Base-by-base conservation (phyloP, 2,797 vertebrate genomes). In the Chromis chromis region DNA sequence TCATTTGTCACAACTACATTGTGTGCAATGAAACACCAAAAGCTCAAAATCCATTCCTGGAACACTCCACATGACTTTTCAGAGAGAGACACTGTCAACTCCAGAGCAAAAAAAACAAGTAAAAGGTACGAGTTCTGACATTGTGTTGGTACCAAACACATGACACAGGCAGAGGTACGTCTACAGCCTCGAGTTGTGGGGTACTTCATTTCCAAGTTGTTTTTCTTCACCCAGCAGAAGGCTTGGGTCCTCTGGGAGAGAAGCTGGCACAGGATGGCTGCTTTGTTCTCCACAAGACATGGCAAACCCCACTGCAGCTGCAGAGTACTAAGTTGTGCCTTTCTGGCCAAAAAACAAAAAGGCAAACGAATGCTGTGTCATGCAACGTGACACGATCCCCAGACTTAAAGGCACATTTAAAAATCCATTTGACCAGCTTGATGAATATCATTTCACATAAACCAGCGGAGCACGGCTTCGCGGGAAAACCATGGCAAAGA, bases 271-370 rank as follows among this genome's bases (percentile, higher is more conserved):
- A 65, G 74, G 72, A 60, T 9, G 58, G 31, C 31, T 46, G 77
- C 78, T 85, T 84, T 88, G 85, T 82, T 84, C 76, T 76, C 52
- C 48, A 49, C 31, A 69, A 62, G 42, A 83, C 67, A 46, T 13
- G 69, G 61, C 80, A 69, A 81, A 69, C 65, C 25, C 25, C 4
- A 65, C 66, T 78, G 70, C 64, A 77, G 69, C 68, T 57, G 70
- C 69, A 67, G 8, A 16, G 12, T 55, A 66, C 76, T 44, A 70
- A 71, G 60, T 70, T 33, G 22, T 54, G 62, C 13, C 52, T 78
- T 54, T 71, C 24, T 70, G 76, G 48, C 53, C 56, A 61, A 68
- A 84, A 58, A 28, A n/a, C n/a, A n/a, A 70, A 76, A 74, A 64
- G 19, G 46, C 16, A 74, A 70, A 65, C 0, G 4, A 83, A 52